phyloP scores from a whole-genome alignment of 92 coral and sea anemone genomes.

The Palythoa grandiflora region DNA sequence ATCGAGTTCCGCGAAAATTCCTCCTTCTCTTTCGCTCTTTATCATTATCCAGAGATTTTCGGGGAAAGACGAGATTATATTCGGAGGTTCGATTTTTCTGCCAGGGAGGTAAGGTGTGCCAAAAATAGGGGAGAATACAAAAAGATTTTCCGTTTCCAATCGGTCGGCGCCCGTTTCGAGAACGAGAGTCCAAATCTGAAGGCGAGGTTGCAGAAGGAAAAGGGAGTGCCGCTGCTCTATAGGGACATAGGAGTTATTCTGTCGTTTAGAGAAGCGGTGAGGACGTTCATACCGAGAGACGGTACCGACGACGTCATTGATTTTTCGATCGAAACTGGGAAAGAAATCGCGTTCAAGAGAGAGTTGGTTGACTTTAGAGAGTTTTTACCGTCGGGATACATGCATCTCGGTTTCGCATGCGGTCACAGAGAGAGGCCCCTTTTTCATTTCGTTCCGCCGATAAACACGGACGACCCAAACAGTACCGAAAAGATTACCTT shows the following conservation, averaged over 20 bases:
- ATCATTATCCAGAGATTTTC: background rate
- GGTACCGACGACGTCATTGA: background rate
- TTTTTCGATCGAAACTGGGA: background rate
- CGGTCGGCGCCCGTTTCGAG: background rate
- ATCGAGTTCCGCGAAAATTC: background rate
- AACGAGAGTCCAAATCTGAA: background rate
- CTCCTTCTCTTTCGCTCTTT: background rate
- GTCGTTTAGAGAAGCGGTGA: background rate
- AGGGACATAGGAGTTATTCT: background rate
- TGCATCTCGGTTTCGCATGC: background rate
- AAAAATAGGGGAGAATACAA: background rate
- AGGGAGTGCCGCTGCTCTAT: background rate
- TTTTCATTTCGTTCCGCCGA: background rate
- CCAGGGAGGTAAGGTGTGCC: background rate
- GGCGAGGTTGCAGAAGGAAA: background rate
- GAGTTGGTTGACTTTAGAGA: background rate
- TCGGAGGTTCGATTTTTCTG: background rate
- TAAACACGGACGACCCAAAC: background rate
- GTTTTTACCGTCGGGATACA: background rate
- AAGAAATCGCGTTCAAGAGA: background rate
- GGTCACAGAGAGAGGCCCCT: background rate
- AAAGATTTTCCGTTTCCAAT: background rate
- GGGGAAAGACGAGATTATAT: background rate
- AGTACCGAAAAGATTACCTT: background rate
- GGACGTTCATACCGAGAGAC: constrained; percentile 4